Evolutionary conservation across 2,888 invertebrate species (phyloP).

Genomic region (Seladonia tumulorum): DNA sequence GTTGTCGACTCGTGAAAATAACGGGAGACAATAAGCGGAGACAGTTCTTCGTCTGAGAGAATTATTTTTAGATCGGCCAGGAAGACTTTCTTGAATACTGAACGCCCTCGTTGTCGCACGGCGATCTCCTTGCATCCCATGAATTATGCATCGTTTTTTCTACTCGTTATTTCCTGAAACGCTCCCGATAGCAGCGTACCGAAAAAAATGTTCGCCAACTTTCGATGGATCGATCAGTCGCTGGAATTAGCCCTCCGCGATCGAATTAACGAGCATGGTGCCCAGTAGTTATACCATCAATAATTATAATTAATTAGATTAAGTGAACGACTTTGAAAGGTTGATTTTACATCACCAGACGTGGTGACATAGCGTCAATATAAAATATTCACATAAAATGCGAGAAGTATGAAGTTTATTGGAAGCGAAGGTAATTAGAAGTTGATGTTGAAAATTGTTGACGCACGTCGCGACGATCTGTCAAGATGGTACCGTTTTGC

Average conservation of each 20-base stretch:
- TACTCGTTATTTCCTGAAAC: constrained; percentile 12
- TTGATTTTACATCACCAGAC: too few relatives aligned
- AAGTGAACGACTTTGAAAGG: too few relatives aligned
- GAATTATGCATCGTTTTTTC: constrained; percentile 19
- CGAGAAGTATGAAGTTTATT: background rate
- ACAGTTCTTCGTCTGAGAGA: constrained; percentile 14
- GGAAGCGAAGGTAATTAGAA: background rate
- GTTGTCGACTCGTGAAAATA: constrained; percentile 26
- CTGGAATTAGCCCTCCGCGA: background rate
- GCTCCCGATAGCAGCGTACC: background rate
- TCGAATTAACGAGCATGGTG: background rate
- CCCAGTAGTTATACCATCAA: too few relatives aligned
- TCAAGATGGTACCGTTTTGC: background rate
- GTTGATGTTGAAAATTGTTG: background rate
- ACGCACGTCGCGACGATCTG: background rate
- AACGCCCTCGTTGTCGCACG: background rate
- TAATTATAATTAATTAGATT: too few relatives aligned
- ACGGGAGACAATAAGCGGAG: constrained; percentile 14
- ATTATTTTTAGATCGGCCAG: constrained; percentile 43
- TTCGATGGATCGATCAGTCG: background rate
- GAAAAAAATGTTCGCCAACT: background rate
- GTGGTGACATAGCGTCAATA: too few relatives aligned
- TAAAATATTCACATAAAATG: too few relatives aligned
- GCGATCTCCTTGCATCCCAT: constrained; percentile 2
- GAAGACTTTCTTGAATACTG: constrained; percentile 22